Conservation (phyloP, 2,888 invertebrate genomes). For the Panzeria rudis region DNA sequence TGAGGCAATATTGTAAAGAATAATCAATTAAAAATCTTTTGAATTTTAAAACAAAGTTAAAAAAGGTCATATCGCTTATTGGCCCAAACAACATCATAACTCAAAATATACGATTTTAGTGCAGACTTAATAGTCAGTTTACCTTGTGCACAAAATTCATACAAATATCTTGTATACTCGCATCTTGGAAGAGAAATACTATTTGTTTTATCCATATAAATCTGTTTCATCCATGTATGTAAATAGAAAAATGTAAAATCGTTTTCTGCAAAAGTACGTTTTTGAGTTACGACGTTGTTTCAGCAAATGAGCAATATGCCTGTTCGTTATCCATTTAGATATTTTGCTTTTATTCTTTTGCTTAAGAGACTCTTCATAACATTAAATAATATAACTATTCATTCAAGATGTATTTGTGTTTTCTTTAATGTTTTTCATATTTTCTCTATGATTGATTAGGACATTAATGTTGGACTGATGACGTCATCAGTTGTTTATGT, state of each 20-base stretch:
- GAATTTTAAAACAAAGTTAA: slow-evolving; percentile 10
- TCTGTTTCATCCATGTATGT: no score
- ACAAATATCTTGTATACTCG: no score
- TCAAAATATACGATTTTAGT: no score
- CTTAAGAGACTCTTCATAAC: neutral
- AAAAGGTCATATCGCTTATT: neutral
- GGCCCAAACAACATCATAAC: no score
- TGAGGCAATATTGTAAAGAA: neutral
- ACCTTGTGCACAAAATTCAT: no score
- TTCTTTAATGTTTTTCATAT: neutral
- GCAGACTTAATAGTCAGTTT: no score
- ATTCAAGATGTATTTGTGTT: neutral
- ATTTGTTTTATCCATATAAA: no score
- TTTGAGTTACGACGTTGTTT: no score
- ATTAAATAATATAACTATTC: slow-evolving; percentile 28
- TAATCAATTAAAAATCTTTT: slow-evolving; percentile 40
- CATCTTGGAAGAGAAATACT: no score
- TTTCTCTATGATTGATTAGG: neutral
- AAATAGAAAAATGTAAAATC: no score
- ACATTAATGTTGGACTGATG: neutral
- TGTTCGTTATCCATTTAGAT: neutral
- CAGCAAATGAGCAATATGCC: no score
- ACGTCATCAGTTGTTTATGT: neutral
- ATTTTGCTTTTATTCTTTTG: neutral
- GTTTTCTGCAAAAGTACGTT: no score